Conservation (phyloP, 2,113 vertebrate genomes). For the Callocephalon fimbriatum region DNA sequence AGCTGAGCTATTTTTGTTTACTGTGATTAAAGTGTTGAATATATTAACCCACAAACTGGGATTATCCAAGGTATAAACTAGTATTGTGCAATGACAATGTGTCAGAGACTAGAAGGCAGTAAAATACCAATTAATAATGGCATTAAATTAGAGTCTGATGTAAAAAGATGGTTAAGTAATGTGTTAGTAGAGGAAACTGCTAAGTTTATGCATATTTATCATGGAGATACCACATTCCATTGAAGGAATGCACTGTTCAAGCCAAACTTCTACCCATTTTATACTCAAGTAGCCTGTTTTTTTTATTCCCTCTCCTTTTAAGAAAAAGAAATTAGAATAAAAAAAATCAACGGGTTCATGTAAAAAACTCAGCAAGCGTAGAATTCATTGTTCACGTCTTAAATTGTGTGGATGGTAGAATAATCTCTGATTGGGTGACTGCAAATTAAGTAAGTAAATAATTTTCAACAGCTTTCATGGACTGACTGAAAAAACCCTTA, state of each 20-base stretch:
- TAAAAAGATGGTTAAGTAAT: slow-evolving; percentile 1
- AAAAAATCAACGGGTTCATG: background rate
- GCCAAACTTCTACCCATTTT: slow-evolving; percentile 4
- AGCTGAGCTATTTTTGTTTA: slow-evolving; percentile 84
- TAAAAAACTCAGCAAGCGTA: background rate
- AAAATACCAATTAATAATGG: slow-evolving; percentile 51
- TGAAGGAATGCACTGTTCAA: slow-evolving; percentile 12
- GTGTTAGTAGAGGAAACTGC: slow-evolving; percentile 5
- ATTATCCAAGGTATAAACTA: slow-evolving; percentile 74
- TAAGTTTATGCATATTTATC: slow-evolving; percentile 42
- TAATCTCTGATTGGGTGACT: background rate
- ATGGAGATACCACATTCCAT: slow-evolving; percentile 22
- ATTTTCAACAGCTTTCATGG: background rate
- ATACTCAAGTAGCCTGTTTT: background rate
- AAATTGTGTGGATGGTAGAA: background rate
- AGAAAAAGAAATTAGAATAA: background rate
- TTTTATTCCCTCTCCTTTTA: background rate
- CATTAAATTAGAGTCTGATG: slow-evolving; percentile 33
- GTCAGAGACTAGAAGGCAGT: slow-evolving; percentile 44
- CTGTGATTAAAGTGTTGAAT: slow-evolving; percentile 78
- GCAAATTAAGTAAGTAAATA: background rate
- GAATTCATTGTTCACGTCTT: background rate
- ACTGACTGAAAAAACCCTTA: background rate
- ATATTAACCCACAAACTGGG: slow-evolving; percentile 67
- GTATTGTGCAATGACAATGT: slow-evolving; percentile 40